A percentile compares a stretch with the other conserved stretches of the same genome.
phyloP scores from a whole-genome alignment of 2,888 invertebrate genomes.

The Nesidiocoris tenuis region DNA sequence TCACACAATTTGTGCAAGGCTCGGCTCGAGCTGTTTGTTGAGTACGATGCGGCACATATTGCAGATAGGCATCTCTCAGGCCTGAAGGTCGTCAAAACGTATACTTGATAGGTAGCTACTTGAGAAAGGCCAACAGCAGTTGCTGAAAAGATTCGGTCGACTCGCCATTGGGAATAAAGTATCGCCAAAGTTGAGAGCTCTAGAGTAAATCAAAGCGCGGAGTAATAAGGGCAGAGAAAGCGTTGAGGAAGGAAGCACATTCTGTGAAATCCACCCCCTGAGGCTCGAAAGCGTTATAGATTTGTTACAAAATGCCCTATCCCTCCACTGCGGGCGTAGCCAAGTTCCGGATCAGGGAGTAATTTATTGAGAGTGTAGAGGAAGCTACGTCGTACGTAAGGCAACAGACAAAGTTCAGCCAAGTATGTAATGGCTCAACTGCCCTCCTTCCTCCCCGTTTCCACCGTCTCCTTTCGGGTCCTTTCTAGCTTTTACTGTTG shows the following conservation, averaged over 20 bases:
- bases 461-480: background rate
- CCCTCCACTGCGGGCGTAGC: conserved; percentile 26
- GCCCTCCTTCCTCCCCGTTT: conserved; percentile 8
- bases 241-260: conserved; percentile 2
- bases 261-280: conserved; percentile 31
- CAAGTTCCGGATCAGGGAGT: conserved; percentile 40
- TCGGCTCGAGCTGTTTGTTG: no score
- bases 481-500: background rate
- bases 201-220: conserved; percentile 34
- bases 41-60: no score
- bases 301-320: conserved; percentile 26
- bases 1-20: no score
- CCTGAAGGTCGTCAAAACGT: no score
- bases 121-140: background rate
- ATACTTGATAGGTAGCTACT: no score
- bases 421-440: conserved; percentile 40
- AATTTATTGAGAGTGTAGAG: conserved; percentile 38
- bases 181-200: background rate
- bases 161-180: background rate
- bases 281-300: conserved; percentile 31
- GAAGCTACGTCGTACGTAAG: conserved; percentile 26
- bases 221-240: conserved; percentile 12
- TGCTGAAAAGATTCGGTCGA: background rate
- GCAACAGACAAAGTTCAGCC: conserved; percentile 30
- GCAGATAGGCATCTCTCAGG: no score